Conservation (phyloP, 2,113 vertebrate genomes). For the Cynopterus brachyotis region DNA sequence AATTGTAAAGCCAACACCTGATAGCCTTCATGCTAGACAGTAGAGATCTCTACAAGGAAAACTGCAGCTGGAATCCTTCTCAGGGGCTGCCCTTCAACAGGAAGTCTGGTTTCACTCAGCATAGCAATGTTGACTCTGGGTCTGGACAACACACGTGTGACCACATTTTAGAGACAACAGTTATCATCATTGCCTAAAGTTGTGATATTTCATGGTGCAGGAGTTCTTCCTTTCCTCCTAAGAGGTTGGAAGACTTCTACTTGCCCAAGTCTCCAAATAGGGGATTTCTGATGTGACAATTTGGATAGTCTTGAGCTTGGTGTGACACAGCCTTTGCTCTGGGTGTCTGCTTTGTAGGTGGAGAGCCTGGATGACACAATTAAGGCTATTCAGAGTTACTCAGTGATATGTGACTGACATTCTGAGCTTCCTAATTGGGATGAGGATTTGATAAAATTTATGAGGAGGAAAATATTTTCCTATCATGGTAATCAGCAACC, state of each 20-base stretch:
- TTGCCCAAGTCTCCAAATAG: background rate
- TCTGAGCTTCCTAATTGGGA: background rate
- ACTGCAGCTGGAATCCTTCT: constrained; percentile 73
- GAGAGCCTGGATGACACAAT: background rate
- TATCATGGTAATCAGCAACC: background rate
- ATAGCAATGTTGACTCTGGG: constrained; percentile 59
- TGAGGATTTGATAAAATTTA: constrained; percentile 15
- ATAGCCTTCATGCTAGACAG: constrained; percentile 70
- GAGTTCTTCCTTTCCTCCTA: constrained; percentile 23
- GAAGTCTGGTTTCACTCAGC: constrained; percentile 79
- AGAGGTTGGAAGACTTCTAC: constrained; percentile 25
- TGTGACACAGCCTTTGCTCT: background rate
- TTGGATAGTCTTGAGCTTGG: background rate
- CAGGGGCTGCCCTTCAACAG: constrained; percentile 72
- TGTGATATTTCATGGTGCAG: constrained; percentile 30
- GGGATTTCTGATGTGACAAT: background rate
- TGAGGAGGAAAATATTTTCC: background rate
- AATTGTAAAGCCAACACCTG: constrained; percentile 76
- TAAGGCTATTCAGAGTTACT: background rate
- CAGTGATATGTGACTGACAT: constrained; percentile 38
- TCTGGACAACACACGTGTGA: constrained; percentile 60
- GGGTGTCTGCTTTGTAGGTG: background rate
- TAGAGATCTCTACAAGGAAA: constrained; percentile 69
- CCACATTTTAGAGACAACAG: constrained; percentile 55
- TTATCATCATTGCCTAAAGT: constrained; percentile 35